Evolutionary conservation across 2,888 invertebrate genomes (phyloP).

Genomic region (Stomorhina lunata): DNA sequence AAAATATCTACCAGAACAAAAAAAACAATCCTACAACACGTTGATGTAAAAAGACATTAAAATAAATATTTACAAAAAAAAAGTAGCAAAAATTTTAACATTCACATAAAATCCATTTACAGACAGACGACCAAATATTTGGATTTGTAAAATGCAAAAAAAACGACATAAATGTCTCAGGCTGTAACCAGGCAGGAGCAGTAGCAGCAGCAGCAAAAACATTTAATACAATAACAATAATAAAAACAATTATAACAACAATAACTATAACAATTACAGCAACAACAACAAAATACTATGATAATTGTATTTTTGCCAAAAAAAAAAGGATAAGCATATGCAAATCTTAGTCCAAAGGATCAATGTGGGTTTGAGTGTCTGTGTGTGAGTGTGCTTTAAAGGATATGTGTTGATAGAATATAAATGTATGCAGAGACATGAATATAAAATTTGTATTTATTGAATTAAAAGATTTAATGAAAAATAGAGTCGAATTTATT

Average conservation of each 20-base stretch:
- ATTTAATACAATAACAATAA: background rate
- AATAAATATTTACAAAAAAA: constrained; percentile 41
- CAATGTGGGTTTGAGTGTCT: too few species aligned
- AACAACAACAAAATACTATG: constrained; percentile 13
- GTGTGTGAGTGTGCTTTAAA: background rate
- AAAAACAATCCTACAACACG: background rate
- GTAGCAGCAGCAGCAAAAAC: background rate
- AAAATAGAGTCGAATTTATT: background rate
- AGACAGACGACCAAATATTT: background rate
- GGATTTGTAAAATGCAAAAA: background rate
- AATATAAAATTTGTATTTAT: background rate
- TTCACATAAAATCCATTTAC: background rate
- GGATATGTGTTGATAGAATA: background rate
- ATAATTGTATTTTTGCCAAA: constrained; percentile 46
- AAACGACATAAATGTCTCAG: constrained; percentile 29
- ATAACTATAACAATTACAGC: constrained; percentile 8
- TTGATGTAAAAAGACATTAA: constrained; percentile 11
- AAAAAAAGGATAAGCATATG: background rate
- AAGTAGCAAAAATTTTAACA: constrained; percentile 6
- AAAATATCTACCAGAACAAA: background rate
- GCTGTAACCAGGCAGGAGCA: background rate
- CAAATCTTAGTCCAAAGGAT: too few species aligned
- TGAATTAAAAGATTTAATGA: background rate
- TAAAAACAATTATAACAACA: constrained; percentile 17
- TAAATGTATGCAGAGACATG: background rate